phyloP scores from a whole-genome alignment of 2,113 vertebrate species.

The Rostratula benghalensis region DNA sequence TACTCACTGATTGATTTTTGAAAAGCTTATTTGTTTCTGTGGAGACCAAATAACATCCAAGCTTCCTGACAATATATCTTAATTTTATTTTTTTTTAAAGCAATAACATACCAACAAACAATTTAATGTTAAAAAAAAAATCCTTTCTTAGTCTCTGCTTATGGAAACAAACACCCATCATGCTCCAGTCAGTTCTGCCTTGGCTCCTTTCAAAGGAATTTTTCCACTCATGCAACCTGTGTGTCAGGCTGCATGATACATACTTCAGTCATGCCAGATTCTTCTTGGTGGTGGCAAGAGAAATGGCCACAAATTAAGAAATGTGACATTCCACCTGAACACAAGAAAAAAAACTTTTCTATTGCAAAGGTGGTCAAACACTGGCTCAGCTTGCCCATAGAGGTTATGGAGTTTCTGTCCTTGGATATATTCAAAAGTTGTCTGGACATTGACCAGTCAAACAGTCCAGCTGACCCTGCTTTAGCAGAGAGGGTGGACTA shows the following conservation, averaged over 20 bases:
- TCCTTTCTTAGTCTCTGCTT: neutral
- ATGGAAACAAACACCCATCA: neutral
- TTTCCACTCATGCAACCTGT: neutral
- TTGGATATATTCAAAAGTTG: neutral
- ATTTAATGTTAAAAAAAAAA: neutral
- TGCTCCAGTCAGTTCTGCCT: neutral
- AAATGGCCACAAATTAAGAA: neutral
- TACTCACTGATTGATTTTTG: neutral
- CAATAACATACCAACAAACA: neutral
- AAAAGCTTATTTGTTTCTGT: neutral
- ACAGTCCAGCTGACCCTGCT: neutral
- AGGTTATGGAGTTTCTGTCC: neutral
- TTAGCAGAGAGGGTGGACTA: neutral
- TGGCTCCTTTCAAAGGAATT: neutral
- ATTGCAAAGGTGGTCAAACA: neutral
- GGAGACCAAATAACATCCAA: neutral
- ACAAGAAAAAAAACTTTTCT: neutral
- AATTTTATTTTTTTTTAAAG: neutral
- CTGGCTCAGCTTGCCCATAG: neutral
- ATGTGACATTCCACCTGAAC: neutral
- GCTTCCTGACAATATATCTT: neutral
- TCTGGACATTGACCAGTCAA: neutral
- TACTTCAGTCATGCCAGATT: neutral
- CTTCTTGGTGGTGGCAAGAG: neutral
- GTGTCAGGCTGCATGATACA: neutral